phyloP scores from a whole-genome alignment of 1,140 invertebrate species.

The Lucilia cuprina region DNA sequence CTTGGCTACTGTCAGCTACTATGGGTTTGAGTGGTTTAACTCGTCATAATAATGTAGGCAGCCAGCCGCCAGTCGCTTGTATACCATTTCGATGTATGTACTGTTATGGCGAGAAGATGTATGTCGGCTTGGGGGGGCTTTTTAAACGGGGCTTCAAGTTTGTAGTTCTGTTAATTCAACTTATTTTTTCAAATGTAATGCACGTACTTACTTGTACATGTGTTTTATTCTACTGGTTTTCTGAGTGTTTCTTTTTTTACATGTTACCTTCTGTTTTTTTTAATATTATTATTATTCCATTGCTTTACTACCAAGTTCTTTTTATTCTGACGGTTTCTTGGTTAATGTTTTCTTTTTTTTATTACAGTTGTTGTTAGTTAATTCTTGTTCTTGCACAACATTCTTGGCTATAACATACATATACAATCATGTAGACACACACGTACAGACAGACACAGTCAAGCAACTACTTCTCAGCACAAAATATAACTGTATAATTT shows the following conservation, averaged over 20 bases:
- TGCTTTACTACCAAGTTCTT: neutral
- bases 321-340: neutral
- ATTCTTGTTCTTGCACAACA: conserved; percentile 29
- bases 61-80: neutral
- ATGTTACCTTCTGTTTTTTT: neutral
- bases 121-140: neutral
- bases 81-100: neutral
- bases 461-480: neutral
- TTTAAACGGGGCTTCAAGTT: neutral
- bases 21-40: neutral
- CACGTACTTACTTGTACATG: neutral
- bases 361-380: neutral
- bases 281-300: neutral
- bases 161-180: neutral
- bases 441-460: neutral
- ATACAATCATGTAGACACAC: neutral
- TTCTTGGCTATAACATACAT: conserved; percentile 20
- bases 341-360: conserved; percentile 9
- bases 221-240: neutral
- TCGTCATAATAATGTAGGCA: neutral
- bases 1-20: neutral
- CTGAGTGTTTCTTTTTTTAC: neutral
- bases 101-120: neutral
- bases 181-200: neutral
- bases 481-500: conserved; percentile 37